These are phyloP conservation scores for Brotula barbata DNA, from an alignment of 2,797 vertebrate species.

Conservation along the genomic window DNA sequence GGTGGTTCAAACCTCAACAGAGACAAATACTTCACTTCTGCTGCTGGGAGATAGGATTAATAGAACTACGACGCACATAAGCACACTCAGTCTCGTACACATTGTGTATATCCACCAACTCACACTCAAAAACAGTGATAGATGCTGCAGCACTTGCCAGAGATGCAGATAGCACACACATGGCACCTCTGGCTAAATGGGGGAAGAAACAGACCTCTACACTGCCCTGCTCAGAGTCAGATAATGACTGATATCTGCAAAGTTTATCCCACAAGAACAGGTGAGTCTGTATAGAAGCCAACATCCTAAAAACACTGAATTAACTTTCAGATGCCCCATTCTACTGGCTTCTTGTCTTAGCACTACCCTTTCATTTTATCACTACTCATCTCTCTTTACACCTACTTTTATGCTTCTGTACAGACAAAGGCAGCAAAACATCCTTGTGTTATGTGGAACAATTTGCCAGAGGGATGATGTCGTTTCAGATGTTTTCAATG, in stretches of 20 bases:
- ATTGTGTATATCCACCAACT: slow-evolving; percentile 40
- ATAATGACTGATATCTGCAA: slow-evolving; percentile 39
- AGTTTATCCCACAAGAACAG: slow-evolving; percentile 2
- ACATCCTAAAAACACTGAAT: slow-evolving; percentile 29
- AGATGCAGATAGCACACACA: slow-evolving; percentile 41
- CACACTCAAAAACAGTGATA: slow-evolving; percentile 49
- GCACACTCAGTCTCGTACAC: slow-evolving; percentile 11
- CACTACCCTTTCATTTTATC: slow-evolving; percentile 48
- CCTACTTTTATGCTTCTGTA: slow-evolving; percentile 15
- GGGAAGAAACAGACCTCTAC: slow-evolving; percentile 39
- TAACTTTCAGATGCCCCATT: slow-evolving; percentile 10
- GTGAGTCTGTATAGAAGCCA: slow-evolving; percentile 21
- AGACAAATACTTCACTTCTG: slow-evolving; percentile 41
- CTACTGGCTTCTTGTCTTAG: slow-evolving; percentile 8
- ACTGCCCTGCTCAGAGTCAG: slow-evolving; percentile 18
- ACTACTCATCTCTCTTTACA: slow-evolving; percentile 25
- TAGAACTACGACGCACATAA: slow-evolving; percentile 31
- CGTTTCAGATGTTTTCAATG: slow-evolving; percentile 14
- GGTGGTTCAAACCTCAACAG: slow-evolving; percentile 42
- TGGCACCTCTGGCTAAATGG: slow-evolving; percentile 52
- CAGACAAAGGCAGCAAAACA: slow-evolving; percentile 7
- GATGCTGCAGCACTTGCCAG: slow-evolving; percentile 44
- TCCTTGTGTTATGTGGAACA: slow-evolving; percentile 5
- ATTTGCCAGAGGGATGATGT: slow-evolving; percentile 5
- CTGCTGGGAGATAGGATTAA: slow-evolving; percentile 57